Base-by-base conservation (phyloP, 2,113 vertebrate genomes). In the Siniperca chuatsi region DNA sequence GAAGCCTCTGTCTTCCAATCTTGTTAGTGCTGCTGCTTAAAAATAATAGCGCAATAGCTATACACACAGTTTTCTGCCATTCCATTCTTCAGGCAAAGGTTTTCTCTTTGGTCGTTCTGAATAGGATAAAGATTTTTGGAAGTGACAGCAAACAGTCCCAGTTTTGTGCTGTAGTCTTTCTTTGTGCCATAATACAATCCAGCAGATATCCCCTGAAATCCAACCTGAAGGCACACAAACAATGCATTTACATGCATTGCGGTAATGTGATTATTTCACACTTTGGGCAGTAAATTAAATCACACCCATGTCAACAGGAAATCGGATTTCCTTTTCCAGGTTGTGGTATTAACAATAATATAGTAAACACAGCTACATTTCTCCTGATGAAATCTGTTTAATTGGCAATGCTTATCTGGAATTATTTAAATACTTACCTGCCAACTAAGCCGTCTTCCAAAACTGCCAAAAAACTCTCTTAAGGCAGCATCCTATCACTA, bases 211-310 rank as follows among this genome's bases (percentile, higher is more conserved):
- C 52, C 57, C 70, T 46, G 71, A 84, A 77, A 81, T 72, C 44
- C 46, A 21, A 81, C 69, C 69, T 44, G 69, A 44, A 75, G 35
- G 69, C 73, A 40, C 64, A 68, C 78, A 78, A 71, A 78, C 68
- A 54, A 57, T 80, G 35, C 0, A 61, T 66, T 78, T 60, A 67
- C 67, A 78, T 60, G 46, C 21, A 48, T 15, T 54, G 33, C 9
- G 4, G 37, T 74, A 78, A 84, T 65, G 55, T 60, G 81, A 88
- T 88, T 87, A 90, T 82, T 64, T 10, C 29, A 64, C 71, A 82
- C 68, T 85, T 33, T 48, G 42, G 68, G 62, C 68, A 75, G 23
- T 79, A 66, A 83, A 76, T 84, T 20, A 68, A 84, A 80, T 82
- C 58, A 68, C 35, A 3, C 20, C 25, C 23, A 55, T 85, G 67